Conservation (phyloP, 2,797 vertebrate species). For the Sebastes baramenuke region DNA sequence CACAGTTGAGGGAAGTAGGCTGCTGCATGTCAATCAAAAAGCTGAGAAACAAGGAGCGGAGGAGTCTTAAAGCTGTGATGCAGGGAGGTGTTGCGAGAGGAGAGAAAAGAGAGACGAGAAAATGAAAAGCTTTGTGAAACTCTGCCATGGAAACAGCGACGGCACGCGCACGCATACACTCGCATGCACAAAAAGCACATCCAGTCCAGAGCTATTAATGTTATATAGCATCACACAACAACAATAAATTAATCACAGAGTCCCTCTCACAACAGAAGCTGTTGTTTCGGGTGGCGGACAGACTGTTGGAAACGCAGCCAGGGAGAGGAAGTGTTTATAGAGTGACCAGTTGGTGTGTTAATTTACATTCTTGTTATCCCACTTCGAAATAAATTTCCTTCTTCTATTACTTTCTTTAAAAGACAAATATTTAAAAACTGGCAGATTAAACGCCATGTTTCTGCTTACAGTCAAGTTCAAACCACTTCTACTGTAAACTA, state of each 20-base stretch:
- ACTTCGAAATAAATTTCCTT: conserved; percentile 10
- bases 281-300: conserved; percentile 48
- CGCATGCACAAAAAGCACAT: conserved; percentile 28
- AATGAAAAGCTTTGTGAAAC: conserved; percentile 68
- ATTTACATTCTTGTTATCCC: not conserved
- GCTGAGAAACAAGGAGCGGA: conserved; percentile 75
- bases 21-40: conserved; percentile 79
- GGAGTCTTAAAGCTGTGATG: conserved; percentile 77
- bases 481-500: not conserved
- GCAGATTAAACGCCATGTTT: not conserved
- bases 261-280: conserved; percentile 40
- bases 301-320: conserved; percentile 41
- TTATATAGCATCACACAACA: conserved; percentile 53
- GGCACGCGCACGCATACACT: not conserved
- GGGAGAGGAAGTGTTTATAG: conserved; percentile 39
- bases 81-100: conserved; percentile 73
- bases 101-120: conserved; percentile 64
- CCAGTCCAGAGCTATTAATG: conserved; percentile 61
- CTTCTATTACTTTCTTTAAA: not conserved
- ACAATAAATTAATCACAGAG: conserved; percentile 54
- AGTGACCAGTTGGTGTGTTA: conserved; percentile 36
- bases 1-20: conserved; percentile 75
- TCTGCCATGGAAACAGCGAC: conserved; percentile 69
- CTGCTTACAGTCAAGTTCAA: not conserved
- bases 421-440: not conserved